Base-by-base conservation (phyloP, 1,140 invertebrate genomes). In the Gonatopus flavifemur region DNA sequence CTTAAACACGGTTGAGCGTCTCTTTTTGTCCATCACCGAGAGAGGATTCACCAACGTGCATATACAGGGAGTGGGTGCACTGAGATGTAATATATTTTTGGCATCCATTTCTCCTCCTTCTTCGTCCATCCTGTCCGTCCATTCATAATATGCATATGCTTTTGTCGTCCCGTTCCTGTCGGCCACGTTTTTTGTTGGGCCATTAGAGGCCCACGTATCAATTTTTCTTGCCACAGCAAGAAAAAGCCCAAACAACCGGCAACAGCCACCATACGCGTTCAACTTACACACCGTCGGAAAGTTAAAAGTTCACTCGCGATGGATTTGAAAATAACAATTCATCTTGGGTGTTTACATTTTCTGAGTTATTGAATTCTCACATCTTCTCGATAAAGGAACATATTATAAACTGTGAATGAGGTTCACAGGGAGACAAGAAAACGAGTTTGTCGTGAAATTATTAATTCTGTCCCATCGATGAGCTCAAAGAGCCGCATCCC, bases 391-490 rank as follows among this genome's bases (percentile, higher is more conserved):
- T n/a, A n/a, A n/a, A n/a, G n/a, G n/a, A n/a, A n/a, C n/a, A n/a
- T n/a, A n/a, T n/a, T n/a, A n/a, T n/a, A n/a, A n/a, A n/a, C n/a
- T n/a, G n/a, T n/a, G n/a, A n/a, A n/a, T n/a, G n/a, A n/a, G n/a
- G n/a, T n/a, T n/a, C n/a, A n/a, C n/a, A n/a, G 12, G 25, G 25
- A 28, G 12, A 28, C 6, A 31, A 30, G 32, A 25, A 31, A 41
- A 49, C 20, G 54, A 52, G 47, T 41, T 52, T 57, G 55, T 25
- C 52, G 49, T 58, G 70, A 68, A 76, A 75, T 77, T 76, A 77
- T 77, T 75, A 75, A 76, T 76, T 68, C 62, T 49, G 46, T 55
- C 62, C 64, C 74, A 75, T 76, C 73, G 70, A 75, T 75, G 70
- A 76, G 63, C 69, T 67, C 66, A 69, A 70, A 72, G 69, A 72